Percentiles rank a stretch among this genome's conserved stretches.
phyloP scores from a whole-genome alignment of 2,888 invertebrate genomes.

The Caenorhabditis afra region DNA sequence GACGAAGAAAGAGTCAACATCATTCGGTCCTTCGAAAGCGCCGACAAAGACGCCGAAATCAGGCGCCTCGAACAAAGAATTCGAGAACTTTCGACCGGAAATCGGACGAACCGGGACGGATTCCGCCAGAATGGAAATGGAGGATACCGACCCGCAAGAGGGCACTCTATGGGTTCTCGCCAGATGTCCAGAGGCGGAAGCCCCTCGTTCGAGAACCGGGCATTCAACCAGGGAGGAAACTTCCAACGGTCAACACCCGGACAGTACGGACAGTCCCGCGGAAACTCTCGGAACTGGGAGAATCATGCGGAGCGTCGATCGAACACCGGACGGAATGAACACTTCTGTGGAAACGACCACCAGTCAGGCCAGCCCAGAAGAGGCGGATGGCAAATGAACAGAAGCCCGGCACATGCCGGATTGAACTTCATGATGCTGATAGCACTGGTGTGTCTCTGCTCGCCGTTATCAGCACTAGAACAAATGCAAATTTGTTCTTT shows the following conservation, averaged over 20 bases:
- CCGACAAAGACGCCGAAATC: background rate
- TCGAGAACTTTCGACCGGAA: no score
- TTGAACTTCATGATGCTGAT: slow-evolving; percentile 11
- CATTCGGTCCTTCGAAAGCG: background rate
- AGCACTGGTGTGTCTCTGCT: background rate
- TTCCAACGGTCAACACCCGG: no score
- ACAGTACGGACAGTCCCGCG: no score
- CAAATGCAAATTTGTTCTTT: slow-evolving; percentile 13
- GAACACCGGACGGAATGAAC: background rate
- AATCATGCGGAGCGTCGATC: background rate
- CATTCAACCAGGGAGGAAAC: no score
- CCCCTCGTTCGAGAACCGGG: no score
- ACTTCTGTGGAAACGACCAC: background rate
- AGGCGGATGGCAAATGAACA: slow-evolving; percentile 13
- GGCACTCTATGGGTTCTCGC: no score
- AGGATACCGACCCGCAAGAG: no score
- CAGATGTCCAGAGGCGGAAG: no score
- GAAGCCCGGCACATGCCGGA: background rate
- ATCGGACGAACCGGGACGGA: background rate
- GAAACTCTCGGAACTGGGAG: no score
- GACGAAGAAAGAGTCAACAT: background rate
- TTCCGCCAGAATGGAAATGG: background rate
- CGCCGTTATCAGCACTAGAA: background rate
- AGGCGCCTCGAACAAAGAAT: background rate
- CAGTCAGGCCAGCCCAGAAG: background rate